These are phyloP conservation scores for Hippocampus guttulatus DNA, from an alignment of 2,113 vertebrate genomes.

Conservation along the genomic window DNA sequence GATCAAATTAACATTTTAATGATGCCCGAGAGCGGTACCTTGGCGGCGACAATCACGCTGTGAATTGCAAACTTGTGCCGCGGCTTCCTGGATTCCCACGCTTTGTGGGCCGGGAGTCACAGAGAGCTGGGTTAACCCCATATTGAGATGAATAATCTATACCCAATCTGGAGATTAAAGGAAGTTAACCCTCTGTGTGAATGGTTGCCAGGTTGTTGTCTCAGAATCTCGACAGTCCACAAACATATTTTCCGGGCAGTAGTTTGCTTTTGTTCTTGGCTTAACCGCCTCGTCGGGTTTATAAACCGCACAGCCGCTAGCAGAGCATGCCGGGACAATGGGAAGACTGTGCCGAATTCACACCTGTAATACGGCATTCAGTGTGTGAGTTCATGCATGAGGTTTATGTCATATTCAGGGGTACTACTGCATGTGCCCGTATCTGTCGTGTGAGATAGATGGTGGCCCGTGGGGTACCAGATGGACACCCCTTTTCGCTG, in stretches of 20 bases:
- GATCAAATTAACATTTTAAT: no score
- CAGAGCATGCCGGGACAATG: background rate
- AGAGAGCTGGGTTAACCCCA: conserved; percentile 65
- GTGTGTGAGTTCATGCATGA: background rate
- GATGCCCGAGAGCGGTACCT: no score
- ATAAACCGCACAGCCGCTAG: background rate
- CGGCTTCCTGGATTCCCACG: conserved; percentile 54
- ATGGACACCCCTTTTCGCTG: conserved; percentile 66
- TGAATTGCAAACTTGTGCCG: background rate
- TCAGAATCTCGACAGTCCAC: conserved; percentile 51
- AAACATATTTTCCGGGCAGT: conserved; percentile 53
- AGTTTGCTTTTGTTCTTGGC: conserved; percentile 49
- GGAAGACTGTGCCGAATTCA: background rate
- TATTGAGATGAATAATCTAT: conserved; percentile 61
- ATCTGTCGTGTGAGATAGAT: conserved; percentile 21
- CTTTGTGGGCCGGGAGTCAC: conserved; percentile 52
- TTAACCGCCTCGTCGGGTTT: conserved; percentile 38
- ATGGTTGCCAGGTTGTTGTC: conserved; percentile 56
- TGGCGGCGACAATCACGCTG: no score
- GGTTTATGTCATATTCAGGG: conserved; percentile 8
- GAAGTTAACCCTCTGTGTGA: conserved; percentile 66
- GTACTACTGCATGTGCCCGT: conserved; percentile 10
- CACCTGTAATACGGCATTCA: conserved; percentile 3
- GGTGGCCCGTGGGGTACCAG: conserved; percentile 58
- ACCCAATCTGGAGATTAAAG: conserved; percentile 64